A percentile compares a stretch with the other conserved stretches of the same genome.
phyloP scores from a whole-genome alignment of 2,888 invertebrate species.

The Ophion costatus region DNA sequence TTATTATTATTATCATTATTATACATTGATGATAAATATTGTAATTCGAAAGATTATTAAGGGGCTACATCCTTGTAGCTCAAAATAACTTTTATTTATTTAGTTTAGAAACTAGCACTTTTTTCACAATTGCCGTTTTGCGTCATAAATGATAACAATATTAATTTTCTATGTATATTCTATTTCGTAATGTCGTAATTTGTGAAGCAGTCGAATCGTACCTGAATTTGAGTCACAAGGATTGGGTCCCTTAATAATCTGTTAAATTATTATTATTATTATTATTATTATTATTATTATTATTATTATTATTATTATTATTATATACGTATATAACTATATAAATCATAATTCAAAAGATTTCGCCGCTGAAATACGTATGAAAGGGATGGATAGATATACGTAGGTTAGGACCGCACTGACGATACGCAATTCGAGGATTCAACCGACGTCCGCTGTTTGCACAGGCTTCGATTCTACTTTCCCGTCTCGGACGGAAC shows the following conservation, averaged over 20 bases:
- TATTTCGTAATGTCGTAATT: not conserved
- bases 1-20: not conserved
- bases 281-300: not conserved
- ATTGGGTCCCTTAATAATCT: not conserved
- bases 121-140: not conserved
- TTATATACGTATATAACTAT: not conserved
- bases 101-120: not conserved
- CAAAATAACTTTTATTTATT: not conserved
- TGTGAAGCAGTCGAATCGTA: not conserved
- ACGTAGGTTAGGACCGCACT: not conserved
- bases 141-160: not conserved
- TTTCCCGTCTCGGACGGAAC: slow-evolving; percentile 35
- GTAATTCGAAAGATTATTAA: too few relatives aligned
- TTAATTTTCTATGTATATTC: not conserved
- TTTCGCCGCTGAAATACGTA: not conserved
- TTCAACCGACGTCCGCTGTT: slow-evolving; percentile 48
- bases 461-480: slow-evolving; percentile 60
- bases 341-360: not conserved
- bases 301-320: not conserved
- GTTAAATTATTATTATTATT: not conserved
- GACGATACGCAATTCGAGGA: slow-evolving; percentile 39
- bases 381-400: not conserved
- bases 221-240: not conserved
- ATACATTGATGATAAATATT: not conserved
- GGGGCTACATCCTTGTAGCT: not conserved